phyloP scores from a whole-genome alignment of 2,888 invertebrate species.

The Drosophila lacicola region DNA sequence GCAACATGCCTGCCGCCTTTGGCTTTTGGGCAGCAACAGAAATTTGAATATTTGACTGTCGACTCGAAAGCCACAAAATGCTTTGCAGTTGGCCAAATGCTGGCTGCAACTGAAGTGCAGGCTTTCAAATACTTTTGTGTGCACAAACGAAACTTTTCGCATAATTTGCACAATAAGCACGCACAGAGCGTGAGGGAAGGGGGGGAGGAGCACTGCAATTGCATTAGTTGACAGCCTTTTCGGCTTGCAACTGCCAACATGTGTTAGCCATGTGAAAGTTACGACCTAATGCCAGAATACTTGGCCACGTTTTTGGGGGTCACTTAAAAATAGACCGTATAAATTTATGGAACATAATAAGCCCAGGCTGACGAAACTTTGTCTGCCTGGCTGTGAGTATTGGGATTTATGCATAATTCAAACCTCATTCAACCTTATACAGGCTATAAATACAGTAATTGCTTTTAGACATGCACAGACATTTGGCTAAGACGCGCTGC shows the following conservation, averaged over 20 bases:
- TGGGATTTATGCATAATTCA: conserved; percentile 68
- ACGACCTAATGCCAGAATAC: not conserved
- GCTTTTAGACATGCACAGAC: not conserved
- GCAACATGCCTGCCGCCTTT: conserved; percentile 11
- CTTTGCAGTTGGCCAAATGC: conserved; percentile 38
- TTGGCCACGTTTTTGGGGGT: not conserved
- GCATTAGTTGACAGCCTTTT: conserved; percentile 11
- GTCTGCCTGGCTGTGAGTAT: not conserved
- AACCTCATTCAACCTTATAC: not conserved
- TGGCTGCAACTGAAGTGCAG: conserved; percentile 47
- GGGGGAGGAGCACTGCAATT: not conserved
- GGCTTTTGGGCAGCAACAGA: conserved; percentile 22
- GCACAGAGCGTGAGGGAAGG: not conserved
- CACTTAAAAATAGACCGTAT: conserved; percentile 52
- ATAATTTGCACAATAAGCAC: conserved; percentile 51
- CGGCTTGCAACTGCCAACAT: not conserved
- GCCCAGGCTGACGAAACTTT: conserved; percentile 50
- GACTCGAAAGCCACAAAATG: conserved; percentile 52
- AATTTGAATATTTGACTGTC: conserved; percentile 41
- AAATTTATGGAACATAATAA: conserved; percentile 42
- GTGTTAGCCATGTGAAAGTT: not conserved
- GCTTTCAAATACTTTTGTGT: conserved; percentile 43
- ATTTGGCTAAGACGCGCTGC: conserved; percentile 15
- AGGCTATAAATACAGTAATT: conserved; percentile 44
- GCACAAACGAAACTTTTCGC: conserved; percentile 53